phyloP scores from a whole-genome alignment of 2,797 vertebrate genomes.

The Petrocephalus sullivani region DNA sequence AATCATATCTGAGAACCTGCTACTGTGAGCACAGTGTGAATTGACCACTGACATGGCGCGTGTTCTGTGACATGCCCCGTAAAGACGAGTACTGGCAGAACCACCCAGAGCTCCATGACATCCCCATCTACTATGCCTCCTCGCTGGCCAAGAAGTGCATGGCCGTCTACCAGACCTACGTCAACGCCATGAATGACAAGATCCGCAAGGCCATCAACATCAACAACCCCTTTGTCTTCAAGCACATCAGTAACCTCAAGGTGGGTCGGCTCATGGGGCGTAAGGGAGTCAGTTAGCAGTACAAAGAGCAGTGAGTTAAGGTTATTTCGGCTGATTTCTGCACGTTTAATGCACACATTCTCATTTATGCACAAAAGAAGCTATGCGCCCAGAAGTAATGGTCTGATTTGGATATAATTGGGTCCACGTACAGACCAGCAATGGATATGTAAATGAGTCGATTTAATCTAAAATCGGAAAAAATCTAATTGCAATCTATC shows the following conservation, averaged over 20 bases:
- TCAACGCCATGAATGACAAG: constrained; percentile 98
- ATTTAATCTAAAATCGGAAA: too few species aligned
- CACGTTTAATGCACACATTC: too few species aligned
- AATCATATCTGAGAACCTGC: neutral
- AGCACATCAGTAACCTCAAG: constrained; percentile 97
- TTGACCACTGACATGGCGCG: neutral
- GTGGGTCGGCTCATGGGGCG: constrained; percentile 48
- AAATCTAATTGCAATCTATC: too few species aligned
- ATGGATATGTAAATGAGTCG: too few species aligned
- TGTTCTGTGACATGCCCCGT: neutral
- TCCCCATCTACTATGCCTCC: constrained; percentile 90
- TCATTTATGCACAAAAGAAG: too few species aligned
- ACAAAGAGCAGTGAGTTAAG: too few species aligned
- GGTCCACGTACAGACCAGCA: too few species aligned
- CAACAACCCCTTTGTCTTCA: constrained; percentile 98
- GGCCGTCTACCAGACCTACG: constrained; percentile 95
- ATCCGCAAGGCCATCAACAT: constrained; percentile 98
- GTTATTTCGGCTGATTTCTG: too few species aligned
- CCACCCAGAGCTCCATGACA: constrained; percentile 87
- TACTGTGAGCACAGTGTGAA: neutral
- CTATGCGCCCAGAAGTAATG: too few species aligned
- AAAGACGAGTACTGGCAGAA: constrained; percentile 86
- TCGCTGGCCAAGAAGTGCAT: constrained; percentile 97
- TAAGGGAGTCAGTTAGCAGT: neutral
- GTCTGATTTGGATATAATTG: too few species aligned